Evolutionary conservation across 2,113 vertebrate genomes (phyloP).

Genomic region (Tautogolabrus adspersus): DNA sequence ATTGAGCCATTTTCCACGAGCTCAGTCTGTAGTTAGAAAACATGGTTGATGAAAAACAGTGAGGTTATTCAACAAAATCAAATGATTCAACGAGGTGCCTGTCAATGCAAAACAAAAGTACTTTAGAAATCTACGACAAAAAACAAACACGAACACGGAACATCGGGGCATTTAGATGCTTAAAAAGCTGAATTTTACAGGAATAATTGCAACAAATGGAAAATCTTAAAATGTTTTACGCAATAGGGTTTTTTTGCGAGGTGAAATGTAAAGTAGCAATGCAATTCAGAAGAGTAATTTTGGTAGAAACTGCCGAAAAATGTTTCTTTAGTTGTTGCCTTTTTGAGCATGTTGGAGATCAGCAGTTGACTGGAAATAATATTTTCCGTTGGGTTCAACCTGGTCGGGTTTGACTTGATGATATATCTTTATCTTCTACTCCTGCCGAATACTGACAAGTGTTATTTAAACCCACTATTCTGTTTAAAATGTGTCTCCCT

Average conservation of each 20-base stretch:
- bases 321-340: not conserved
- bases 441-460: conserved; percentile 45
- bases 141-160: conserved; percentile 6
- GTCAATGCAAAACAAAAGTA: conserved; percentile 33
- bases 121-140: conserved; percentile 9
- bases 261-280: conserved; percentile 23
- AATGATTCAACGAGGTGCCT: conserved; percentile 19
- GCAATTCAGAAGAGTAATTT: conserved; percentile 32
- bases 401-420: conserved; percentile 34
- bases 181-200: not conserved
- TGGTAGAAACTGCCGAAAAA: conserved; percentile 15
- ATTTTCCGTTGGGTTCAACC: conserved; percentile 14
- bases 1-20: conserved; percentile 18
- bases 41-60: conserved; percentile 36
- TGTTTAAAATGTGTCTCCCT: conserved; percentile 35
- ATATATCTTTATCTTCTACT: conserved; percentile 27
- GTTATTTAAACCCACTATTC: conserved; percentile 48
- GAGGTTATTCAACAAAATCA: conserved; percentile 2
- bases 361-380: conserved; percentile 38
- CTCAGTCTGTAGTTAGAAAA: conserved; percentile 10
- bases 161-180: conserved; percentile 2
- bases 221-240: conserved; percentile 23
- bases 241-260: conserved; percentile 9
- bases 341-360: conserved; percentile 22
- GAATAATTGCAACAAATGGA: not conserved